A percentile compares a stretch with the other conserved stretches of the same genome.
phyloP scores from a whole-genome alignment of 2,888 invertebrate genomes.

The Esperia sulphurella region DNA sequence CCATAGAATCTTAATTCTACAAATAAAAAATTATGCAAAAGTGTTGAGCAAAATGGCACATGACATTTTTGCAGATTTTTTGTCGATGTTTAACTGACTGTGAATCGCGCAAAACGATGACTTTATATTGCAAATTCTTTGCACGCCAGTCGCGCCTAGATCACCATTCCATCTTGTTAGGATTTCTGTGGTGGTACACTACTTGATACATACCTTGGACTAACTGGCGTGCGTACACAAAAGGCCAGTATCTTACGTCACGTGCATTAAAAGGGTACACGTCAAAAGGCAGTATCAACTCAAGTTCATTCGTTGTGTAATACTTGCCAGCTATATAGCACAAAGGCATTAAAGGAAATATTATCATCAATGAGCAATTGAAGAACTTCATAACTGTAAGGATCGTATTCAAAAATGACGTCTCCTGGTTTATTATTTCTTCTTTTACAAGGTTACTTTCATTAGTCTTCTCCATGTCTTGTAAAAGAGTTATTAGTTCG shows the following conservation, averaged over 20 bases:
- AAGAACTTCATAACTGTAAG: constrained; percentile 34
- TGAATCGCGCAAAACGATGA: too few species aligned
- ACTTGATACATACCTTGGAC: constrained; percentile 44
- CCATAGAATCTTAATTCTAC: too few species aligned
- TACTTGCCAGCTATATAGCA: constrained; percentile 37
- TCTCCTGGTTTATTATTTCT: constrained; percentile 28
- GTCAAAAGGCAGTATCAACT: constrained; percentile 37
- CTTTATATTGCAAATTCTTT: too few species aligned
- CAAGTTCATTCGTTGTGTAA: constrained; percentile 29
- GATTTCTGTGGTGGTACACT: too few species aligned
- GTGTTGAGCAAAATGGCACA: too few species aligned
- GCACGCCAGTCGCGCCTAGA: too few species aligned
- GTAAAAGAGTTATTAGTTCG: constrained; percentile 27
- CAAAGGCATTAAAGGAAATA: constrained; percentile 37
- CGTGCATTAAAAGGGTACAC: constrained; percentile 53
- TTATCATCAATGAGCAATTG: constrained; percentile 25
- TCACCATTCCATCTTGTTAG: too few species aligned
- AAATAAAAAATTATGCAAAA: too few species aligned
- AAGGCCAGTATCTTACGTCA: constrained; percentile 42
- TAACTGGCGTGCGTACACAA: constrained; percentile 45
- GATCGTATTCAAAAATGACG: constrained; percentile 31
- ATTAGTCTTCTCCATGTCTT: constrained; percentile 27
- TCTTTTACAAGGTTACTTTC: constrained; percentile 17
- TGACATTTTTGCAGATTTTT: too few species aligned
- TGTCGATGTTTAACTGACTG: too few species aligned